These are phyloP conservation scores for Epicauta chinensis DNA, from an alignment of 1,140 invertebrate species.

Conservation along the genomic window DNA sequence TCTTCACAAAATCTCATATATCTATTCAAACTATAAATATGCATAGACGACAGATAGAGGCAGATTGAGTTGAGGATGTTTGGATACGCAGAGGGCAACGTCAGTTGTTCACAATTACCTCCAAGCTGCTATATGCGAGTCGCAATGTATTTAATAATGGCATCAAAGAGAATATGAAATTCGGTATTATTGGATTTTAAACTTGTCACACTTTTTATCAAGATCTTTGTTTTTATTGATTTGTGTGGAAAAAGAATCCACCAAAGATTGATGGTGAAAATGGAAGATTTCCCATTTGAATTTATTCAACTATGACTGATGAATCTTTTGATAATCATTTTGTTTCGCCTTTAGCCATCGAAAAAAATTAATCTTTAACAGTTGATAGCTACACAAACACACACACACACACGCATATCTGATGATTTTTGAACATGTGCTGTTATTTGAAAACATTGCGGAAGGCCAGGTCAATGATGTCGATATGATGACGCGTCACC, in stretches of 20 bases:
- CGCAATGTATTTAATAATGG: too few species aligned
- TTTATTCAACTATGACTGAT: slow-evolving; percentile 9
- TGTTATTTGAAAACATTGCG: slow-evolving; percentile 24
- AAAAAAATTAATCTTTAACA: slow-evolving; percentile 6
- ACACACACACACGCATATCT: too few species aligned
- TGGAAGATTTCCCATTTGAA: not conserved
- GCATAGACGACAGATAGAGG: too few species aligned
- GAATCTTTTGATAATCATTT: slow-evolving; percentile 9
- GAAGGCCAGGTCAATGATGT: slow-evolving; percentile 40
- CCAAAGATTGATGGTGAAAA: too few species aligned
- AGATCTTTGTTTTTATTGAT: too few species aligned
- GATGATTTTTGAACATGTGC: slow-evolving; percentile 13
- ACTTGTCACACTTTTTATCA: too few species aligned
- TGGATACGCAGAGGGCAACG: not conserved
- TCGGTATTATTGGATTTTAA: too few species aligned
- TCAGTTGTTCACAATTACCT: slow-evolving; percentile 3
- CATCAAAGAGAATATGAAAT: too few species aligned
- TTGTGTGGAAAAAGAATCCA: too few species aligned
- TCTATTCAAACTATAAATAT: not conserved
- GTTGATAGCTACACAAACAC: too few species aligned
- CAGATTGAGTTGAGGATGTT: too few species aligned
- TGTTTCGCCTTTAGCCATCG: not conserved
- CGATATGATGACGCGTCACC: slow-evolving; percentile 42
- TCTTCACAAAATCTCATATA: not conserved
- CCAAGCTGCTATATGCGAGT: too few species aligned